Evolutionary conservation across 2,797 vertebrate species (phyloP).

Genomic region (Cossypha polioptera): DNA sequence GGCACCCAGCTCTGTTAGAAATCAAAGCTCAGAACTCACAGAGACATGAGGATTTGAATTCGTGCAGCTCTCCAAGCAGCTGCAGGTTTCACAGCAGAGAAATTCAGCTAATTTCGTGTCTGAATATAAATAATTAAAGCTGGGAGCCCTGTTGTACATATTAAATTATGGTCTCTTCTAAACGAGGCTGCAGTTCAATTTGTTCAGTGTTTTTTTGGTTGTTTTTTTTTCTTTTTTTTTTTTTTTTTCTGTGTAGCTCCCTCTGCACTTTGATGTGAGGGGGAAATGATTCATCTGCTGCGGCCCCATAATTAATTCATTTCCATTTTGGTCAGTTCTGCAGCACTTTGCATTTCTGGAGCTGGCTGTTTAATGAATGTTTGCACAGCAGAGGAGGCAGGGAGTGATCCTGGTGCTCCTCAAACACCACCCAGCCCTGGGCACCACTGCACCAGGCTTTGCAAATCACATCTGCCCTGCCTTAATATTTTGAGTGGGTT

Average conservation of each 20-base stretch:
- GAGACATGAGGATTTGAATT: neutral
- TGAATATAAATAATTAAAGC: constrained; percentile 2
- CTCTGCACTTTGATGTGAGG: neutral
- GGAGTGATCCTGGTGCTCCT: neutral
- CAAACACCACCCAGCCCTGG: neutral
- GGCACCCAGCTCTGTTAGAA: neutral
- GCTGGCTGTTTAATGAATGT: neutral
- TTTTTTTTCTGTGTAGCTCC: neutral
- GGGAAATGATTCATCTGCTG: neutral
- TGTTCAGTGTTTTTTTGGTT: neutral
- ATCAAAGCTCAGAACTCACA: neutral
- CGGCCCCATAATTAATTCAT: neutral
- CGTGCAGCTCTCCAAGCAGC: neutral
- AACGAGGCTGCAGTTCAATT: neutral
- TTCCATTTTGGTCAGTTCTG: constrained; percentile 21
- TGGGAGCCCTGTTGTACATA: neutral
- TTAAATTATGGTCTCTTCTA: neutral
- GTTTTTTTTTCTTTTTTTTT: too few species aligned
- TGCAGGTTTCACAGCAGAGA: neutral
- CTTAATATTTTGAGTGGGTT: rapidly evolving
- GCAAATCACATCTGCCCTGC: neutral
- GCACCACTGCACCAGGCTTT: neutral
- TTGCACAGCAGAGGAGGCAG: neutral
- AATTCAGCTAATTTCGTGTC: neutral
- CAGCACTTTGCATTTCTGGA: neutral